Evolutionary conservation across 2,888 invertebrate species (phyloP).

Genomic region (Entomobrya proxima): DNA sequence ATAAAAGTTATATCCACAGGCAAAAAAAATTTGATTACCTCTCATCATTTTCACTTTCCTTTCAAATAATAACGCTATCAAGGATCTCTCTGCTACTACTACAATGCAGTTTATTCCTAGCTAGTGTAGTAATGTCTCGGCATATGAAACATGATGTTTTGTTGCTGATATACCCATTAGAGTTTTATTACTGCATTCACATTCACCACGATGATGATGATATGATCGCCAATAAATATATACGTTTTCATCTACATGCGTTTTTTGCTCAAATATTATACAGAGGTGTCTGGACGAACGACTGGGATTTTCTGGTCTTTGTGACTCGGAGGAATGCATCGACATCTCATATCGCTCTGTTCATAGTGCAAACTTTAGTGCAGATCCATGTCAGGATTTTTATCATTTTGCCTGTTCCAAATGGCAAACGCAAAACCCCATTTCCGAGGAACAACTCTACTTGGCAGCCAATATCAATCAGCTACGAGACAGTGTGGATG

Average conservation of each 20-base stretch:
- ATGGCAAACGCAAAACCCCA: conserved; percentile 77
- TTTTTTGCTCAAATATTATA: background rate
- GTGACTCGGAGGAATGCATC: conserved; percentile 72
- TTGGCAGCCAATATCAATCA: conserved; percentile 73
- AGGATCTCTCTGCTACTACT: too few relatives aligned
- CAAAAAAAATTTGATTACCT: conserved; percentile 2
- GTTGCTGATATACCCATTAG: background rate
- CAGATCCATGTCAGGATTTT: conserved; percentile 74
- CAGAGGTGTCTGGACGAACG: conserved; percentile 46
- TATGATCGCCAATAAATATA: background rate
- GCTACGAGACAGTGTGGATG: conserved; percentile 70
- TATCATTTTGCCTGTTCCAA: conserved; percentile 73
- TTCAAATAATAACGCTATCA: background rate
- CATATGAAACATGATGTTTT: background rate
- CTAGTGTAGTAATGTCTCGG: too few relatives aligned
- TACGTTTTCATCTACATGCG: background rate
- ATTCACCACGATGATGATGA: background rate
- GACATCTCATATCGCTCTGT: conserved; percentile 70
- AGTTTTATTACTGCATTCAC: background rate
- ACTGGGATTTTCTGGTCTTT: conserved; percentile 63
- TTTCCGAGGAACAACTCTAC: conserved; percentile 71
- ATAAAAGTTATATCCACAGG: background rate
- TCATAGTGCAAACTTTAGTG: conserved; percentile 67
- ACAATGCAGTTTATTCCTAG: too few relatives aligned
- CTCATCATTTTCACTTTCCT: background rate